These are phyloP conservation scores for Hypomesus transpacificus DNA, from an alignment of 2,113 vertebrate species.

Conservation along the genomic window DNA sequence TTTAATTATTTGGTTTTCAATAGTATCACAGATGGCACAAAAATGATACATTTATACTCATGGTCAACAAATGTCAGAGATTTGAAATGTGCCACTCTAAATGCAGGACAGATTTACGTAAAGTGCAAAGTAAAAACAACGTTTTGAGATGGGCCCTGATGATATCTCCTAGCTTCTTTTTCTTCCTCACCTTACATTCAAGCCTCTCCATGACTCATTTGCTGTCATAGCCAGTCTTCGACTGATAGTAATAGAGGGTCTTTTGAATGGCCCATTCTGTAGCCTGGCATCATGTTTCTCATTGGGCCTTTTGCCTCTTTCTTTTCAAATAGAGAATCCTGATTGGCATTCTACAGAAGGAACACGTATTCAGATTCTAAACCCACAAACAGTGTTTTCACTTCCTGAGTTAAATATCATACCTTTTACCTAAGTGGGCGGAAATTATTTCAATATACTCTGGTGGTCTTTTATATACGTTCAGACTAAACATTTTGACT, in stretches of 20 bases:
- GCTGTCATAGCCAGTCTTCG: background rate
- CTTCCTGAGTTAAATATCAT: too few relatives aligned
- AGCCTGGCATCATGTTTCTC: too few relatives aligned
- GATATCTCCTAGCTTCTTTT: slow-evolving; percentile 48
- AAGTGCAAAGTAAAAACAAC: slow-evolving; percentile 54
- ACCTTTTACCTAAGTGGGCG: too few relatives aligned
- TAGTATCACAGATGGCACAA: slow-evolving; percentile 43
- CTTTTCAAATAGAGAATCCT: too few relatives aligned
- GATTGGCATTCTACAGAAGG: too few relatives aligned
- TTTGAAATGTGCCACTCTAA: slow-evolving; percentile 17
- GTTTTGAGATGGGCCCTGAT: slow-evolving; percentile 42
- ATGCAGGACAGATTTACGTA: slow-evolving; percentile 60
- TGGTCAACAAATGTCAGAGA: slow-evolving; percentile 50
- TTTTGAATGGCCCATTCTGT: background rate
- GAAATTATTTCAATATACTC: too few relatives aligned
- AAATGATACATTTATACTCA: slow-evolving; percentile 41
- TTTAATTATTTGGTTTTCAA: slow-evolving; percentile 12
- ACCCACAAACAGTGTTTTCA: too few relatives aligned
- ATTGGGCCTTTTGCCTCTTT: too few relatives aligned
- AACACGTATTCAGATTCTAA: too few relatives aligned
- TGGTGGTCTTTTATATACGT: too few relatives aligned
- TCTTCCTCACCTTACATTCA: slow-evolving; percentile 37
- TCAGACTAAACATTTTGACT: too few relatives aligned
- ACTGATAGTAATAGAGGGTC: background rate
- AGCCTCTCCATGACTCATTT: too few relatives aligned